Percentiles rank a stretch among this genome's conserved stretches.
These are phyloP conservation scores for Esperia sulphurella DNA, from an alignment of 2,888 invertebrate genomes.

Conservation along the genomic window DNA sequence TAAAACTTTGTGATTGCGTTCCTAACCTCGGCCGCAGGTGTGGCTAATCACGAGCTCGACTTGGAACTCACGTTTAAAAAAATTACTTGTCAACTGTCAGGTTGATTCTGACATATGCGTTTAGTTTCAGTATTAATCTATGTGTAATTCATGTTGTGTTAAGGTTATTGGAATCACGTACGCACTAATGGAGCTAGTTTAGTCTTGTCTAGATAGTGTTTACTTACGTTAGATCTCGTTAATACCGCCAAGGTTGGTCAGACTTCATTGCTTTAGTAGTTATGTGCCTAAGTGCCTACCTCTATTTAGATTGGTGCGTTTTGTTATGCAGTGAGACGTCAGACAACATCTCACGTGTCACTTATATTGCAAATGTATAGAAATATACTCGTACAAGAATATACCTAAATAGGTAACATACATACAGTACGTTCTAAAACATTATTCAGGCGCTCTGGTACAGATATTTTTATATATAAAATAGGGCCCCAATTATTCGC, in stretches of 20 bases:
- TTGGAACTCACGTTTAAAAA: slow-evolving; percentile 26
- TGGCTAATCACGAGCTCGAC: slow-evolving; percentile 37
- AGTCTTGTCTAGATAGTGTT: slow-evolving; percentile 14
- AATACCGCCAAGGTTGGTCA: neutral
- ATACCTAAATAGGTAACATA: no score
- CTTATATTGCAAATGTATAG: no score
- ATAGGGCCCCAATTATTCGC: no score
- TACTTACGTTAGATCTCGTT: neutral
- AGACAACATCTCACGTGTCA: no score
- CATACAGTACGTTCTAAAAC: no score
- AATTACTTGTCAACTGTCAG: slow-evolving; percentile 31
- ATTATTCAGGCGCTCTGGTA: no score
- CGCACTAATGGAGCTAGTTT: slow-evolving; percentile 16
- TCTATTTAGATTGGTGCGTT: no score
- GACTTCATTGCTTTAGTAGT: no score
- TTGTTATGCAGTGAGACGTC: no score
- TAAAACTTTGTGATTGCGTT: slow-evolving; percentile 27
- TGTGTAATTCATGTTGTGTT: slow-evolving; percentile 27
- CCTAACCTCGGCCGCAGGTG: slow-evolving; percentile 41
- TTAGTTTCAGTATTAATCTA: slow-evolving; percentile 10
- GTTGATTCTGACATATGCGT: slow-evolving; percentile 36
- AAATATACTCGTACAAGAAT: no score
- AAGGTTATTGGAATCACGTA: slow-evolving; percentile 40
- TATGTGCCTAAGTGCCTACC: no score
- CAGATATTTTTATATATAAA: no score